Evolutionary conservation across 2,888 invertebrate genomes (phyloP), one percentile per base, ranked within the genome.

Genomic region (Calephelis perditalis): DNA sequence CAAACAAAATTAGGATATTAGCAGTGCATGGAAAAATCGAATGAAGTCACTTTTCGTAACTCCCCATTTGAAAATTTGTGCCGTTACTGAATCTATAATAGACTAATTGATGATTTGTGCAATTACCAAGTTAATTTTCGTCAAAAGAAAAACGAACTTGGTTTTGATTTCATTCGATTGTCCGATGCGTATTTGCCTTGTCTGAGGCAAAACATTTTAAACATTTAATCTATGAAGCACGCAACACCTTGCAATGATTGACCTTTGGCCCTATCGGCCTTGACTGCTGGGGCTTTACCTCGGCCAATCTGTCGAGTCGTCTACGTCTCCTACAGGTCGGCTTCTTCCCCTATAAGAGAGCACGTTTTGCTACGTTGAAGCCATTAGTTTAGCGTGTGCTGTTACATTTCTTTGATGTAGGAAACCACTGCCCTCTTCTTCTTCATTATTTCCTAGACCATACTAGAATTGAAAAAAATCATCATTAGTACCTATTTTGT

Each of bases 351-450:
- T 49, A 3, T 9, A 6, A 46, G 35, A 6, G 52, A 11, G 52
- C 15, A 15, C 52, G 58, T 11, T 46, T 58, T 67, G 86, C 91
- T 94, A 96, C 82, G 96, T 95, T 62, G 96, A 95, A 10, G 96
- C 96, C 93, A 96, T 95, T 66, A 96, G 90, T 79, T 96, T 96
- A 62, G 96, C 95, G 63, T 96, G 95, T 65, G 95, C 95, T 49
- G 96, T 95, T 67, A 96, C 96, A 86, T 96, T 96, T 77, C 96
- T 95, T 79, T 96, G 96, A 84, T 96, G 96, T 77, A 96, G 95
- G 83, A 95, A 95, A 40, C 95, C 94, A 65, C 92, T 92, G 68
- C 94, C 92, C 67, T 95, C 95, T 56, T 92, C 86, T 58, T 89
- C 89, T 62, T 87, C 88, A 62, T 81, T 76, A 67, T 76, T 76